phyloP scores from a whole-genome alignment of 2,113 vertebrate species.

The Machaerirhynchus nigripectus region DNA sequence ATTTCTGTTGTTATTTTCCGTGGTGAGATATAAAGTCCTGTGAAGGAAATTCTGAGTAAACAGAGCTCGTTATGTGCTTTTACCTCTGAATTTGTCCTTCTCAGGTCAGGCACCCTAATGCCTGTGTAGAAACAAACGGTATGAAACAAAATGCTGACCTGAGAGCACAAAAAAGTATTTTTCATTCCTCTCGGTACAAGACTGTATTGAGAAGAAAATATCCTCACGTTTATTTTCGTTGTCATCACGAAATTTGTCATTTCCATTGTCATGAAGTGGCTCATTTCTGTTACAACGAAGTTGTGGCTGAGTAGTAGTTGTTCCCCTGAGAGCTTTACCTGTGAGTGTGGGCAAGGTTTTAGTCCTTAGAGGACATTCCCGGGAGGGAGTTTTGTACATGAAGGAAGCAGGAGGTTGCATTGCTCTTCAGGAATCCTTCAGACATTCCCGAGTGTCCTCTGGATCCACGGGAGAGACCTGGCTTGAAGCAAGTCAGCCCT shows the following conservation, averaged over 20 bases:
- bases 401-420: background rate
- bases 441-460: background rate
- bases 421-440: background rate
- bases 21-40: background rate
- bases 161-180: background rate
- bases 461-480: background rate
- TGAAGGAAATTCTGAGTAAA: background rate
- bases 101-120: background rate
- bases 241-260: background rate
- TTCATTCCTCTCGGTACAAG: background rate
- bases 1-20: background rate
- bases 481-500: background rate
- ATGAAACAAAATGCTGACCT: background rate
- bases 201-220: background rate
- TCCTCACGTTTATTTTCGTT: background rate
- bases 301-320: background rate
- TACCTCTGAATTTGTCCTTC: background rate
- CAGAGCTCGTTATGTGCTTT: background rate
- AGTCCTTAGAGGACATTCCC: background rate
- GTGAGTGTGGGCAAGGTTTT: background rate
- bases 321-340: background rate
- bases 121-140: background rate
- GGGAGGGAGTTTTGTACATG: background rate
- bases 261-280: background rate
- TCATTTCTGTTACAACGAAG: background rate